Evolutionary conservation across 1,140 invertebrate species (phyloP), one percentile per base, ranked within the genome.

Genomic region (Eumaeus atala): DNA sequence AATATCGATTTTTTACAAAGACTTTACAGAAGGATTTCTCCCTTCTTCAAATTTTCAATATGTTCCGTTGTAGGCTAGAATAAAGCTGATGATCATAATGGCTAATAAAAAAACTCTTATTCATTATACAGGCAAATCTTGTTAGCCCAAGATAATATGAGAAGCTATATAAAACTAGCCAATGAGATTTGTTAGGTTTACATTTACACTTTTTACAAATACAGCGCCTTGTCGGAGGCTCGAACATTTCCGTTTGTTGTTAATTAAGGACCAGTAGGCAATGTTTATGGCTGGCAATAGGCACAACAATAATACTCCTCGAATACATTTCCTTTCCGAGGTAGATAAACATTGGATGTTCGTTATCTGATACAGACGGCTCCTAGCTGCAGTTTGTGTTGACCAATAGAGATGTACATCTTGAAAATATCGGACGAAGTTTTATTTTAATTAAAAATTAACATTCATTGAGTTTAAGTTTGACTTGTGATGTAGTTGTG

Each of bases 241-340:
- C 56, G 62, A 66, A 65, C 67, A 60, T 65, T 70, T 76, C 70
- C 68, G 71, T 69, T 73, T 52, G 70, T 70, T 74, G 73, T 80
- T 79, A 79, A 84, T 81, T 79, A 81, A 75, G 67, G 65, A 63
- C 62, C 70, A 62, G 60, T 62, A 61, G 66, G 58, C 59, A 70
- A 66, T 70, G 67, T 82, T 82, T 81, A 82, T 77, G 69, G 72
- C 58, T 56, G 66, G 72, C 72, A 77, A 75, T 74, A 75, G 70
- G 79, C 70, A 74, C 75, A 84, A 82, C 75, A 83, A 84, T 84
- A 80, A 80, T 84, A 73, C 68, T 64, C 74, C 63, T 70, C 54
- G 66, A 76, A 58, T 67, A 55, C 61, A 63, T 75, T 84, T 81
- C 74, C 72, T 84, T 79, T 73, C 66, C 69, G 63, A 70, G 72